These are phyloP conservation scores for Drosophila ironensis DNA, from an alignment of 1,140 invertebrate genomes.

Conservation along the genomic window DNA sequence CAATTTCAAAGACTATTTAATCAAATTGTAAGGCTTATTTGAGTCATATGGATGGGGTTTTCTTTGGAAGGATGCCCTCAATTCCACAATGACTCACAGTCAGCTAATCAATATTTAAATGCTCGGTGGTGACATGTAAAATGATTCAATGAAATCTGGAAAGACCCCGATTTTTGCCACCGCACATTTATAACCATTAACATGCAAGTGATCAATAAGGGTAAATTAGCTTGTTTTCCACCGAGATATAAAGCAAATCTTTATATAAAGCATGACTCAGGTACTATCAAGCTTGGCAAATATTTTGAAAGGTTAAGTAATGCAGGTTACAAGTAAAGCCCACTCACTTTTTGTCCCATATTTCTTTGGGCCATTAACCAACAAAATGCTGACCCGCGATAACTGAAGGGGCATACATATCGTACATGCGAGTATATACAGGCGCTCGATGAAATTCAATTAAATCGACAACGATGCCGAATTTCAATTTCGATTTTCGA, in stretches of 20 bases:
- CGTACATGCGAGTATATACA: background rate
- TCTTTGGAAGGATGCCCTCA: background rate
- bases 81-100: too few species aligned
- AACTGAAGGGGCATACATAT: background rate
- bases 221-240: too few species aligned
- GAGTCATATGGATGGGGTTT: constrained; percentile 7
- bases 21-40: too few species aligned
- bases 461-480: constrained; percentile 51
- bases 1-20: too few species aligned
- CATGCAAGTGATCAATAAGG: too few species aligned
- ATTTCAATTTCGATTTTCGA: constrained; percentile 65
- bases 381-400: constrained; percentile 1
- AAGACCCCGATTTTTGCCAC: background rate
- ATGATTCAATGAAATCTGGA: background rate
- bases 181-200: background rate
- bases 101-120: background rate
- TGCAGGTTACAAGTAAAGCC: too few species aligned
- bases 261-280: too few species aligned
- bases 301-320: too few species aligned
- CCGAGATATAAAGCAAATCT: too few species aligned
- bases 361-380: background rate
- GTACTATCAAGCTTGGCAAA: too few species aligned
- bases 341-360: too few species aligned
- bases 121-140: background rate
- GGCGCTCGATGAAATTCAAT: constrained; percentile 36